phyloP scores from a whole-genome alignment of 1,140 invertebrate species.

The Zaprionus nigranus region DNA sequence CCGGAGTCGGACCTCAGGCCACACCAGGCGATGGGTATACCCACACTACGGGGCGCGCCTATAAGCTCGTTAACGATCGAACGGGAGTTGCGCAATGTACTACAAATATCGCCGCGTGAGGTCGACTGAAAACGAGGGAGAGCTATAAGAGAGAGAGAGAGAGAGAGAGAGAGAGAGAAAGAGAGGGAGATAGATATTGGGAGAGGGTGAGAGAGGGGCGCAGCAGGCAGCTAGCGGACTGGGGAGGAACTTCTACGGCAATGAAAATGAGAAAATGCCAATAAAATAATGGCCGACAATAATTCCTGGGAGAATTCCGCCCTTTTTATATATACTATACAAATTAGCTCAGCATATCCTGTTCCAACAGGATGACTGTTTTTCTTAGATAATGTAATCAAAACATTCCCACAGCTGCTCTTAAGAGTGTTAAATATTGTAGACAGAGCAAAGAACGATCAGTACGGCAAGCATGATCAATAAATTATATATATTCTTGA shows the following conservation, averaged over 20 bases:
- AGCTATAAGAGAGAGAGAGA: constrained; percentile 7
- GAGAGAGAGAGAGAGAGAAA: constrained; percentile 6
- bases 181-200: not conserved
- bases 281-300: constrained; percentile 77
- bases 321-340: constrained; percentile 5
- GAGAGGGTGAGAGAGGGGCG: constrained; percentile 4
- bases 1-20: constrained; percentile 8
- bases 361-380: not conserved
- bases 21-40: constrained; percentile 5
- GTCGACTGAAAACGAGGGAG: not conserved
- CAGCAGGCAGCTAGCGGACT: constrained; percentile 22
- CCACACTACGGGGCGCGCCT: constrained; percentile 43
- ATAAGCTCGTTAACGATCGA: constrained; percentile 46
- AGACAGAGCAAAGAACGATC: not conserved
- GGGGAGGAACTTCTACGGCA: constrained; percentile 47
- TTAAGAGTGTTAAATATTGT: not conserved
- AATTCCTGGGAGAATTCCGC: constrained; percentile 39
- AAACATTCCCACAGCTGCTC: not conserved
- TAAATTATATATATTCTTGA: not conserved
- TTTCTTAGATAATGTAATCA: constrained; percentile 3
- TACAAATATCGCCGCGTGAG: constrained; percentile 11
- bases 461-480: too few relatives aligned
- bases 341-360: not conserved
- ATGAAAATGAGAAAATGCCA: constrained; percentile 63
- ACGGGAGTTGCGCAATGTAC: not conserved